These are phyloP conservation scores for Momotus momota DNA, from an alignment of 2,797 vertebrate genomes.

Conservation along the genomic window DNA sequence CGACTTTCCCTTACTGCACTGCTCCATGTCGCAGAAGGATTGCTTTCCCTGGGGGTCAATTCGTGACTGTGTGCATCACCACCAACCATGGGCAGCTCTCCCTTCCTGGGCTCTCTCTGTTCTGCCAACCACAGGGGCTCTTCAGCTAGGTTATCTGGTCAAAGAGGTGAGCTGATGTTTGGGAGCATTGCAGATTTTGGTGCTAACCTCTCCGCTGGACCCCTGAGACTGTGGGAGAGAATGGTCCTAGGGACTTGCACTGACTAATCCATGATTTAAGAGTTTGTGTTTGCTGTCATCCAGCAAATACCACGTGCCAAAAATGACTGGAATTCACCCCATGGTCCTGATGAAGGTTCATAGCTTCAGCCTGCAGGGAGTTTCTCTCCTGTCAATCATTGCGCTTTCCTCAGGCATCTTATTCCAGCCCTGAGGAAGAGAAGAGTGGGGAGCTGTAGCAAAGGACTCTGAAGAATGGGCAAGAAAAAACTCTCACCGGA, in stretches of 20 bases:
- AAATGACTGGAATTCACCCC: slow-evolving; percentile 47
- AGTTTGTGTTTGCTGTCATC: slow-evolving; percentile 11
- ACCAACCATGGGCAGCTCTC: not conserved
- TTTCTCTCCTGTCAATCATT: not conserved
- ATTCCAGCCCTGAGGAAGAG: not conserved
- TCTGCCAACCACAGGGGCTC: not conserved
- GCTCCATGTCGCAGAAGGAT: not conserved
- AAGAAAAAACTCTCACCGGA: not conserved
- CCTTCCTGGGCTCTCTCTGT: not conserved
- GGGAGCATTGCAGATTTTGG: not conserved
- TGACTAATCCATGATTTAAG: slow-evolving; percentile 34
- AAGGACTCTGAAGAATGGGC: not conserved
- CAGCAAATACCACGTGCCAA: not conserved
- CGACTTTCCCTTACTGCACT: not conserved
- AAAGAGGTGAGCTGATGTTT: not conserved
- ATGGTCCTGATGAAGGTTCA: not conserved
- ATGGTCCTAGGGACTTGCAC: not conserved
- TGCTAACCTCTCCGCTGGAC: not conserved
- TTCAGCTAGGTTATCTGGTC: not conserved
- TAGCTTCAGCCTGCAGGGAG: not conserved
- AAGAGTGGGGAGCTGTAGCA: not conserved
- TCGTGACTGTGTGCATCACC: accelerated
- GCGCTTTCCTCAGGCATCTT: not conserved
- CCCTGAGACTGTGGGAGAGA: not conserved
- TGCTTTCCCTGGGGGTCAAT: not conserved